Conservation (phyloP, 1,140 invertebrate genomes). For the Drosophila erecta region DNA sequence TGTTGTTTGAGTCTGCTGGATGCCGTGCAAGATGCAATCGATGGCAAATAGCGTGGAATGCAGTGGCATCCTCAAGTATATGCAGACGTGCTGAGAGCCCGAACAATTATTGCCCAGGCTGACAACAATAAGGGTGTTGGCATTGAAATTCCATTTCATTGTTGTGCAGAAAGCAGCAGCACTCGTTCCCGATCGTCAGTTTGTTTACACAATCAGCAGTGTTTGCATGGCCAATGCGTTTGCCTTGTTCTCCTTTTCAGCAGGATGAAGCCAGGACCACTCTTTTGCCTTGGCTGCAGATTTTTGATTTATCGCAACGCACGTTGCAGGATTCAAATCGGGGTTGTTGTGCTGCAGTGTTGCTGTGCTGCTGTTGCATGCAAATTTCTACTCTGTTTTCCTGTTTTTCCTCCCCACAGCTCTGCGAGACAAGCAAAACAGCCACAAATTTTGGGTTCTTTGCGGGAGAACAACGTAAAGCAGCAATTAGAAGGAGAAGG, state of each 20-base stretch:
- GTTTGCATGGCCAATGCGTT: constrained; percentile 55
- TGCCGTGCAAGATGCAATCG: constrained; percentile 10
- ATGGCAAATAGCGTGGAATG: constrained; percentile 30
- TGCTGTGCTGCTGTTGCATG: constrained; percentile 26
- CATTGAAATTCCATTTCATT: constrained; percentile 49
- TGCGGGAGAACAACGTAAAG: constrained; percentile 2
- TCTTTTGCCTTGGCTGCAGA: constrained; percentile 48
- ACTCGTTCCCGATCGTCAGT: constrained; percentile 3
- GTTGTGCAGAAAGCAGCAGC: constrained; percentile 22
- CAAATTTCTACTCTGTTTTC: constrained; percentile 33
- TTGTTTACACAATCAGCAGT: constrained; percentile 49
- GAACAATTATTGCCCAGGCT: constrained; percentile 49
- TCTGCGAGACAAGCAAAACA: constrained; percentile 24
- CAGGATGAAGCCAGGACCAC: constrained; percentile 16
- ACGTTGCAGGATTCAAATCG: constrained; percentile 22
- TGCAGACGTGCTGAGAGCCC: constrained; percentile 19
- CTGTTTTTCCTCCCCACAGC: background rate
- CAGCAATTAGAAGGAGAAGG: constrained; percentile 27
- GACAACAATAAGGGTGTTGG: constrained; percentile 37
- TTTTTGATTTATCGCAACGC: constrained; percentile 69
- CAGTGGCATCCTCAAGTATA: constrained; percentile 15
- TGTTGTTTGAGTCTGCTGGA: constrained; percentile 39
- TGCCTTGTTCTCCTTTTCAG: constrained; percentile 21
- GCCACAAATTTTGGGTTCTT: constrained; percentile 18
- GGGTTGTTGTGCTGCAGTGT: constrained; percentile 3